A percentile compares a stretch with the other conserved stretches of the same genome.
Evolutionary conservation across 2,888 invertebrate genomes (phyloP).

Genomic region (Tachina grossa): DNA sequence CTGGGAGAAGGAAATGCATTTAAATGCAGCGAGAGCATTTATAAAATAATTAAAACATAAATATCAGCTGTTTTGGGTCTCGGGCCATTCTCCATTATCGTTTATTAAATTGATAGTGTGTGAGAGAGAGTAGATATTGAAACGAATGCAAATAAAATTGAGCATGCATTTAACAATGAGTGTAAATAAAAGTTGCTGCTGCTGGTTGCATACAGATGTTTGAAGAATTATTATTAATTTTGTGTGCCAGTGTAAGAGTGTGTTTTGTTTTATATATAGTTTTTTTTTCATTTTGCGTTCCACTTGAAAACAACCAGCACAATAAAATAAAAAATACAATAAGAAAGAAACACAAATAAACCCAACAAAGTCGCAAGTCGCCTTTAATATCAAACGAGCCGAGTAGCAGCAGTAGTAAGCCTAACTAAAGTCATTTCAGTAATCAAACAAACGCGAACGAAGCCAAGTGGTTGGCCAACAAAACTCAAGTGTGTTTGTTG

Average conservation of each 20-base stretch:
- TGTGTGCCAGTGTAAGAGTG: constrained; percentile 7
- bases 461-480: constrained; percentile 69
- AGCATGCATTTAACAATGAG: constrained; percentile 8
- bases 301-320: constrained; percentile 55
- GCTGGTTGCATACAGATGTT: constrained; percentile 53
- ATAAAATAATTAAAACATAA: constrained; percentile 4
- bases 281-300: constrained; percentile 55
- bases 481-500: constrained; percentile 45
- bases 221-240: constrained; percentile 43
- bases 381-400: constrained; percentile 49
- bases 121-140: constrained; percentile 26
- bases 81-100: neutral
- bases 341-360: constrained; percentile 39
- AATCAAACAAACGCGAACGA: constrained; percentile 71
- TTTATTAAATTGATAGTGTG: constrained; percentile 11
- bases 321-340: constrained; percentile 14
- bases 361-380: constrained; percentile 59
- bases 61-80: constrained; percentile 57
- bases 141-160: constrained; percentile 19
- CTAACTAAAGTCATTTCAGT: constrained; percentile 70
- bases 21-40: neutral
- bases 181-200: constrained; percentile 4
- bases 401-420: constrained; percentile 61
- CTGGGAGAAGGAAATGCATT: constrained; percentile 17
- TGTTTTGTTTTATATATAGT: constrained; percentile 8